Evolutionary conservation across 2,113 vertebrate genomes (phyloP).

Genomic region (Rutilus rutilus): DNA sequence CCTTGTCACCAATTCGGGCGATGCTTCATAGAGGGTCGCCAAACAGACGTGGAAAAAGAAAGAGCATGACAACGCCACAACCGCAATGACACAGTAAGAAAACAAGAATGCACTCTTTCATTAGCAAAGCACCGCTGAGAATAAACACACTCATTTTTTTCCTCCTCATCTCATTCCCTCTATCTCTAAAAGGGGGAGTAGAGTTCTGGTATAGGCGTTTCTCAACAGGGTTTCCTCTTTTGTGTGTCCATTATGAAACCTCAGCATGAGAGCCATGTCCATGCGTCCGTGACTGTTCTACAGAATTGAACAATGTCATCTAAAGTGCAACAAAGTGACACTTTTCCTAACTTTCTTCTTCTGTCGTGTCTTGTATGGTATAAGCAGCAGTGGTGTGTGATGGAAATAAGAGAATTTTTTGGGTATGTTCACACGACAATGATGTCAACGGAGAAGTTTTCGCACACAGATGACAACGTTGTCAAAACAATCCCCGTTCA

Average conservation of each 20-base stretch:
- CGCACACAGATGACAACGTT: too few species aligned
- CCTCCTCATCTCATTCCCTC: conserved; percentile 27
- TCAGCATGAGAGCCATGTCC: conserved; percentile 23
- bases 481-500: too few species aligned
- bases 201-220: conserved; percentile 31
- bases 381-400: neutral
- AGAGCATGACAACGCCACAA: conserved; percentile 6
- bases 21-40: conserved; percentile 32
- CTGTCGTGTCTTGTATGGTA: conserved; percentile 15
- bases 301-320: conserved; percentile 32
- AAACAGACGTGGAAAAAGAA: conserved; percentile 29
- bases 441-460: too few species aligned
- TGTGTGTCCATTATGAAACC: conserved; percentile 27
- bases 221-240: conserved; percentile 40
- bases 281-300: conserved; percentile 18
- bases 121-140: conserved; percentile 32
- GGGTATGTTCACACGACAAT: too few species aligned
- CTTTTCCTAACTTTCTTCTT: conserved; percentile 33
- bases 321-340: conserved; percentile 16
- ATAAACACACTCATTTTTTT: conserved; percentile 24
- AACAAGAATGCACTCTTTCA: conserved; percentile 32
- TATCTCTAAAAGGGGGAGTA: conserved; percentile 35
- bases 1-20: conserved; percentile 60
- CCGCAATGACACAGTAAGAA: conserved; percentile 23
- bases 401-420: neutral